Percentiles rank a stretch among this genome's conserved stretches.
These are phyloP conservation scores for Pectinophora gossypiella DNA, from an alignment of 1,140 invertebrate species.

Conservation along the genomic window DNA sequence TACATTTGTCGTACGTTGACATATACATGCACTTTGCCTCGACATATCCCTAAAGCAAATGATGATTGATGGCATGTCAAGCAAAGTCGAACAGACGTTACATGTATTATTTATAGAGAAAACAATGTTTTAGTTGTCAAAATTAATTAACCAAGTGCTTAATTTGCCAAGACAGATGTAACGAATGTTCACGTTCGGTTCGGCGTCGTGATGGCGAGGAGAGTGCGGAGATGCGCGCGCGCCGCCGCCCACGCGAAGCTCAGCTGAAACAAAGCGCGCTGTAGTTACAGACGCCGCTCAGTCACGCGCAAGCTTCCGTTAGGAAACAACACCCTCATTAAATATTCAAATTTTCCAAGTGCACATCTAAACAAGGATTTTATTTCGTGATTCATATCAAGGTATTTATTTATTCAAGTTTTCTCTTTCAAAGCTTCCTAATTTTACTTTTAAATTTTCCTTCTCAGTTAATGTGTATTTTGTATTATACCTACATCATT, in stretches of 20 bases:
- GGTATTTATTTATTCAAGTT: not conserved
- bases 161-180: slow-evolving; percentile 52
- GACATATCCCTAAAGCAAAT: not conserved
- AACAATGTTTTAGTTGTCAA: slow-evolving; percentile 24
- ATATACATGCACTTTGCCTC: not conserved
- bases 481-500: too few species aligned
- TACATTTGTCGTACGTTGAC: not conserved
- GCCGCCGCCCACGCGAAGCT: slow-evolving; percentile 50
- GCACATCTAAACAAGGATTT: not conserved
- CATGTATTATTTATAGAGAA: not conserved
- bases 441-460: too few species aligned
- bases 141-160: slow-evolving; percentile 41
- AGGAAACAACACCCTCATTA: slow-evolving; percentile 25
- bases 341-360: not conserved
- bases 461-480: too few species aligned
- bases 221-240: not conserved
- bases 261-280: slow-evolving; percentile 44
- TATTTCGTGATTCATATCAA: not conserved
- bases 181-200: slow-evolving; percentile 6
- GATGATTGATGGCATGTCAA: not conserved
- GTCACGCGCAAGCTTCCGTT: slow-evolving; percentile 44
- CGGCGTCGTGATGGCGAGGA: too few species aligned
- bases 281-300: slow-evolving; percentile 28
- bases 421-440: too few species aligned
- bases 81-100: too few species aligned